These are phyloP conservation scores for Altica lythri DNA, from an alignment of 2,888 invertebrate species.

Conservation along the genomic window DNA sequence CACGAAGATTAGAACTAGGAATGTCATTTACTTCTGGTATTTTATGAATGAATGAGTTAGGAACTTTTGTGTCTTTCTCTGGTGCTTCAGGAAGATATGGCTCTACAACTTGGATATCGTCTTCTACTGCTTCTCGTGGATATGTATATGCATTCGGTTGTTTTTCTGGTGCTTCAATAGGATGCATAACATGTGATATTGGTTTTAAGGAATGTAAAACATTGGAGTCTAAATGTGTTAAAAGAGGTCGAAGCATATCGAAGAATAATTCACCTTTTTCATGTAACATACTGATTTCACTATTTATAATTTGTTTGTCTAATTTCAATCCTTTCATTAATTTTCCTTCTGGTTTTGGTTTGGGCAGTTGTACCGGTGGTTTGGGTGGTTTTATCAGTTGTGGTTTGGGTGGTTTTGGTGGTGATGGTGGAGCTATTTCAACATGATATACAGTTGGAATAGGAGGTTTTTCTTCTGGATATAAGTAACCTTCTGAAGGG, in stretches of 20 bases:
- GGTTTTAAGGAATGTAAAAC: too few species aligned
- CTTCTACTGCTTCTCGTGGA: not conserved
- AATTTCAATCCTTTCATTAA: not conserved
- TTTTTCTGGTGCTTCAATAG: too few species aligned
- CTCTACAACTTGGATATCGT: not conserved
- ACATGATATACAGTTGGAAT: not conserved
- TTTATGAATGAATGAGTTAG: too few species aligned
- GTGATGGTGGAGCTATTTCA: not conserved
- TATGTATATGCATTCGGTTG: too few species aligned
- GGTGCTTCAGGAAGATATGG: not conserved
- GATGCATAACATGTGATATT: too few species aligned
- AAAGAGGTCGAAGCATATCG: conserved; percentile 3
- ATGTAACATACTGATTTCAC: not conserved
- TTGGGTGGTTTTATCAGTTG: not conserved
- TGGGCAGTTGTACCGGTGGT: not conserved
- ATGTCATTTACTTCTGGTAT: too few species aligned
- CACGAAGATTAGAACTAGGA: too few species aligned
- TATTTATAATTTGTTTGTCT: not conserved
- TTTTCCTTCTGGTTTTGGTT: not conserved
- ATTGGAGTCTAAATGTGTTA: not conserved
- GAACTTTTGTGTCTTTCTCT: not conserved
- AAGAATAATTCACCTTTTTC: conserved; percentile 8
- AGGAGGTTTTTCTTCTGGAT: too few species aligned
- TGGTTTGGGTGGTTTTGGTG: not conserved
- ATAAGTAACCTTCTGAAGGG: too few species aligned